Conservation (phyloP, 2,113 vertebrate genomes). For the Theristicus caerulescens region DNA sequence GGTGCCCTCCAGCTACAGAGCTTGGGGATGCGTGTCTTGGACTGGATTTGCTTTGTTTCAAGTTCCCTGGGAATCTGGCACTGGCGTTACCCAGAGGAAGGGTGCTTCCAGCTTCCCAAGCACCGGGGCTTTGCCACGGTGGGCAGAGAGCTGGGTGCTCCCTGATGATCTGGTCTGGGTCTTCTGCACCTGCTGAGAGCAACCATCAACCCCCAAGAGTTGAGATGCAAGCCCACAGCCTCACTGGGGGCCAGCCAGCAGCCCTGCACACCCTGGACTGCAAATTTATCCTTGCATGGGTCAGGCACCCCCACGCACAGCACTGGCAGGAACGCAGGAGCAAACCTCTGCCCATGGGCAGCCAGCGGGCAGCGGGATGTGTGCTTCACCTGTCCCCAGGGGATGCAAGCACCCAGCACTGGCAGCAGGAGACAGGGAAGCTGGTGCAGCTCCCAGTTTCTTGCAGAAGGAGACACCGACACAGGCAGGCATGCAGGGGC, state of each 20-base stretch:
- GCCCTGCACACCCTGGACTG: neutral
- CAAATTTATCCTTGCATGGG: neutral
- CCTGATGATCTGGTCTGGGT: neutral
- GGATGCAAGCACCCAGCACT: neutral
- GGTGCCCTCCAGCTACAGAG: slow-evolving; percentile 10
- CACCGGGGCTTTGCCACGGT: neutral
- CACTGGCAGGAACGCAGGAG: neutral
- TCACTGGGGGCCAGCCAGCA: neutral
- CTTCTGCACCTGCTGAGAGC: neutral
- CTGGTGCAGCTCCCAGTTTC: neutral
- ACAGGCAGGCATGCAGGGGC: neutral
- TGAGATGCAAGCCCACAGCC: fast-evolving
- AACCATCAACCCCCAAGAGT: too few species aligned
- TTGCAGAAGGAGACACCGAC: neutral
- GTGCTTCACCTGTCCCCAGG: neutral
- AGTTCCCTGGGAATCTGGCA: slow-evolving; percentile 66
- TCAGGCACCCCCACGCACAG: fast-evolving
- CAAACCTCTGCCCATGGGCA: fast-evolving
- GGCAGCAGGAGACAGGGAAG: neutral
- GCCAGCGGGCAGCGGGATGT: neutral
- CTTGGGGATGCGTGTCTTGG: neutral
- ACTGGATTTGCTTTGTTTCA: slow-evolving; percentile 13
- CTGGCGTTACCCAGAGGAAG: neutral
- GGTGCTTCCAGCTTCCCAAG: slow-evolving; percentile 13
- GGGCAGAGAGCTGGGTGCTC: neutral